Conservation (phyloP, 2,797 vertebrate species). For the Scleropages formosus region DNA sequence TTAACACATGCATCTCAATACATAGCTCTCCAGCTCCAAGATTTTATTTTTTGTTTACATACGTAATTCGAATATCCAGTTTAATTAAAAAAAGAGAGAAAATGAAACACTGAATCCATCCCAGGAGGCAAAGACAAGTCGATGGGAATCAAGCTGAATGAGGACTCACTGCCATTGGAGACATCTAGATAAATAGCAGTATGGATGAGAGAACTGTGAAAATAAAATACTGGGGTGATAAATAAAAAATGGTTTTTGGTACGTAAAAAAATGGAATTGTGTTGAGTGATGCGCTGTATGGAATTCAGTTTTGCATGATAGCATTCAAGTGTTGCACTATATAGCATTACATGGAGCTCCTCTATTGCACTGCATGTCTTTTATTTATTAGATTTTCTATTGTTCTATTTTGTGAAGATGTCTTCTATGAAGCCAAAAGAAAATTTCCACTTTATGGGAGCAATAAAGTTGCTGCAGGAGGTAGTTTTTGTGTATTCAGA, state of each 20-base stretch:
- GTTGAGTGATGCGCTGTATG: neutral
- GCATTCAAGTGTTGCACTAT: neutral
- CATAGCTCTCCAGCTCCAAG: neutral
- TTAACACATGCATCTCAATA: neutral
- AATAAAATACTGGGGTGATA: neutral
- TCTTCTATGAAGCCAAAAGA: too few relatives aligned
- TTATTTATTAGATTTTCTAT: too few relatives aligned
- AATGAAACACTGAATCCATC: conserved; percentile 2
- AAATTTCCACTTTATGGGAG: too few relatives aligned
- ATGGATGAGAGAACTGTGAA: neutral
- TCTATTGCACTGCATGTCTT: too few relatives aligned
- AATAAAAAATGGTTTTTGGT: neutral
- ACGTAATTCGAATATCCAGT: neutral
- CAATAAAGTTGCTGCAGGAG: too few relatives aligned
- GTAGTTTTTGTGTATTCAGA: too few relatives aligned
- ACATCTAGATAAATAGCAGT: too few relatives aligned
- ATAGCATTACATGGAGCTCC: neutral
- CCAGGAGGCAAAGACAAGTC: neutral
- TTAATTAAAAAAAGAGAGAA: conserved; percentile 19
- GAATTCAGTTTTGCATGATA: neutral
- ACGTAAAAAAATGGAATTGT: neutral
- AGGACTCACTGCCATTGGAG: neutral
- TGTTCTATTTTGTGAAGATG: too few relatives aligned
- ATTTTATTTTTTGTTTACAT: conserved; percentile 16
- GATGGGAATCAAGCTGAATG: neutral